These are phyloP conservation scores for Ceryle rudis DNA, from an alignment of 2,797 vertebrate species.

Conservation along the genomic window DNA sequence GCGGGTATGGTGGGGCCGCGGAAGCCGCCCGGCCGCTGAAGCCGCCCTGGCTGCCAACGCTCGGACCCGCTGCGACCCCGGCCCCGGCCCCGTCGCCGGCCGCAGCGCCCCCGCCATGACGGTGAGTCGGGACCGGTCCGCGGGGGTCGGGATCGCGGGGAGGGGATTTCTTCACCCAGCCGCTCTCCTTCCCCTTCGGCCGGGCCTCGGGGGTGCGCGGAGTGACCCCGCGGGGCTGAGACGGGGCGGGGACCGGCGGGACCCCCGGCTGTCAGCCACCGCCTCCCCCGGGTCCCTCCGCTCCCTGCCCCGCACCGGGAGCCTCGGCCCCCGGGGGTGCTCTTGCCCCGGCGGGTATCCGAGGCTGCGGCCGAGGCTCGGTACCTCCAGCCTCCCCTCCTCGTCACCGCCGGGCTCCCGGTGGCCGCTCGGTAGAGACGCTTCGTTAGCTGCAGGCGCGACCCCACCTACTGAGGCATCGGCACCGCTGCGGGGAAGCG, in stretches of 20 bases:
- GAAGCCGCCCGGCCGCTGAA: constrained; percentile 10
- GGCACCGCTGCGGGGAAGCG: neutral
- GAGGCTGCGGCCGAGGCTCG: neutral
- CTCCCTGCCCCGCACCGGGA: too few relatives aligned
- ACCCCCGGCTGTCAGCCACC: neutral
- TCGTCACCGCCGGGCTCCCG: neutral
- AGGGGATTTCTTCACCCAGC: too few relatives aligned
- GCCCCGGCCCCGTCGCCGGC: neutral
- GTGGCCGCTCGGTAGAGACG: neutral
- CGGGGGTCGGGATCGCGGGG: neutral
- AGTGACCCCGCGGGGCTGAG: neutral
- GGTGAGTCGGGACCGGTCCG: constrained; percentile 36
- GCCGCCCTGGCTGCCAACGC: constrained; percentile 27
- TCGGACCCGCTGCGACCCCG: neutral
- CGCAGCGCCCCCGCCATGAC: constrained; percentile 39
- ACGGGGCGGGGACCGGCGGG: neutral
- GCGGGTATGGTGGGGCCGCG: constrained; percentile 27
- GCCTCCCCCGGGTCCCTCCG: neutral
- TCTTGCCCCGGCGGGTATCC: neutral
- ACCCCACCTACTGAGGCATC: rapidly evolving
- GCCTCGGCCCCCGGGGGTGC: neutral
- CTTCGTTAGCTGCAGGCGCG: neutral
- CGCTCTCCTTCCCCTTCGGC: neutral
- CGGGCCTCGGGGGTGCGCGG: neutral
- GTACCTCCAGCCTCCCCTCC: neutral